Evolutionary conservation across 2,888 invertebrate species (phyloP).

Genomic region (Thalpophila matura): DNA sequence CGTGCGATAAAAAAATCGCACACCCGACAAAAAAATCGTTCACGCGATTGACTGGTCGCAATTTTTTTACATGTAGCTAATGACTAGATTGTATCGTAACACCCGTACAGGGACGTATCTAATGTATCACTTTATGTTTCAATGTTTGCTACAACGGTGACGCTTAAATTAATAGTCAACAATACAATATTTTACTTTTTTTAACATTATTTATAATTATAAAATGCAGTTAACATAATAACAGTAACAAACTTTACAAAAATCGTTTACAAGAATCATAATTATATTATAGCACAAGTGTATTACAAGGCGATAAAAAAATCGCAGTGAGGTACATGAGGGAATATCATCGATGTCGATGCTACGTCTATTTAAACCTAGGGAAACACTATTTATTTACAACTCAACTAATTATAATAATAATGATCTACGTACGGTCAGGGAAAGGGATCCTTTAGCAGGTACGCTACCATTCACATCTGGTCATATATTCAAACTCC

Average conservation of each 20-base stretch:
- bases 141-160: conserved; percentile 10
- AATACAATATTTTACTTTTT: conserved; percentile 23
- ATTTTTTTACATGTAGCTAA: conserved; percentile 14
- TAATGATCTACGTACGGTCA: neutral
- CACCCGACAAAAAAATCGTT: too few relatives aligned
- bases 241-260: conserved; percentile 26
- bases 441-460: too few relatives aligned
- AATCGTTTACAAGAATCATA: conserved; percentile 11
- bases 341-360: conserved; percentile 9
- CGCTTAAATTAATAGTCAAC: too few relatives aligned
- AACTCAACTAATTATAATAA: conserved; percentile 14
- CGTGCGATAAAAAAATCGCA: too few relatives aligned
- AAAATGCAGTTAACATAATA: conserved; percentile 58
- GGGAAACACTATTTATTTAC: conserved; percentile 29
- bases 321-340: conserved; percentile 23
- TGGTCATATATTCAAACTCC: too few relatives aligned
- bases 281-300: conserved; percentile 6
- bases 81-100: conserved; percentile 57
- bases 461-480: too few relatives aligned
- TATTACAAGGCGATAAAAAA: conserved; percentile 5
- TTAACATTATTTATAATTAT: conserved; percentile 47
- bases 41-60: conserved; percentile 15
- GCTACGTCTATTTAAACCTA: conserved; percentile 8
- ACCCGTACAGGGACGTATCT: neutral
- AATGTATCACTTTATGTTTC: neutral